Conservation (phyloP, 1,140 invertebrate species). For the Procambarus virginalis region DNA sequence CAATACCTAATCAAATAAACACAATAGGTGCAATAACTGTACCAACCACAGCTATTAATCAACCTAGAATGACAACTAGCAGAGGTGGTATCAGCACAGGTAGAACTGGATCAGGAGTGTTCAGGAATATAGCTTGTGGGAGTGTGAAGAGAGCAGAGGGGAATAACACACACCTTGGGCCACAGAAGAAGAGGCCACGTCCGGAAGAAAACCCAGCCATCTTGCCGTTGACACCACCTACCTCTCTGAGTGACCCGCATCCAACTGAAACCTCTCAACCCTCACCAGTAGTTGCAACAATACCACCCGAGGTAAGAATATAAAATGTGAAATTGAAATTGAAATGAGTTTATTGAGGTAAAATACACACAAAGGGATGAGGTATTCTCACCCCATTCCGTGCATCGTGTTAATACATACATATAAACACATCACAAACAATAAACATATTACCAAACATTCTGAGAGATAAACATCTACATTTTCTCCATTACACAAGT, state of each 20-base stretch:
- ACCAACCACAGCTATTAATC: conserved; percentile 29
- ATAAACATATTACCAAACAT: too few relatives aligned
- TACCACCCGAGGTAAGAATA: conserved; percentile 33
- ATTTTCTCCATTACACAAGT: too few relatives aligned
- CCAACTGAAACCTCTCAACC: conserved; percentile 48
- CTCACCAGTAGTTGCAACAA: conserved; percentile 39
- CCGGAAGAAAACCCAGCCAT: conserved; percentile 23
- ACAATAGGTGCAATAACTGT: conserved; percentile 31
- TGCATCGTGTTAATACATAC: too few relatives aligned
- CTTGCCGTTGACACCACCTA: conserved; percentile 22
- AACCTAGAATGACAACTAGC: conserved; percentile 38
- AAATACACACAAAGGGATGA: too few relatives aligned
- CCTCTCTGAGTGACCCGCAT: conserved; percentile 32
- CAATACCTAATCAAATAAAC: conserved; percentile 1
- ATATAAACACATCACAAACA: too few relatives aligned
- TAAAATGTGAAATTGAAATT: too few relatives aligned
- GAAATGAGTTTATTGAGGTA: too few relatives aligned
- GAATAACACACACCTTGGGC: conserved; percentile 22
- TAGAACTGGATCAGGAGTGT: conserved; percentile 13
- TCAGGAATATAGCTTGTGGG: conserved; percentile 20
- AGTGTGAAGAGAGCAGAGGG: conserved; percentile 13
- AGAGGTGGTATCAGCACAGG: conserved; percentile 1
- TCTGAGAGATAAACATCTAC: too few relatives aligned
- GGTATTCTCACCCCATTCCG: too few relatives aligned
- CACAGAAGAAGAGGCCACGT: conserved; percentile 42